Evolutionary conservation across 2,113 vertebrate species (phyloP), one percentile per base, ranked within the genome.

Genomic region (Puntigrus tetrazona): DNA sequence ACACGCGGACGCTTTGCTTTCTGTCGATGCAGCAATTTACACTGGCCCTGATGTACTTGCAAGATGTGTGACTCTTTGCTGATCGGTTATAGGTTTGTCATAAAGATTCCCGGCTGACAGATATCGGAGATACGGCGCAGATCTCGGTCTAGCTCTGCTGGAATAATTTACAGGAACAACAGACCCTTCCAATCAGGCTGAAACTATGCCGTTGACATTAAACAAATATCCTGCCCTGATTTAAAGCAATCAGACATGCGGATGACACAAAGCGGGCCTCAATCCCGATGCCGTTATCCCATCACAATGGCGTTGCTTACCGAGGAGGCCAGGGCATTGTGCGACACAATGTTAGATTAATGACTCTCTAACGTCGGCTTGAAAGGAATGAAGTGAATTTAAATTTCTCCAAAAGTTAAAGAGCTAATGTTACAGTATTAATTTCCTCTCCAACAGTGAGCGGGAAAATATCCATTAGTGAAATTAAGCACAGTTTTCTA

Each of bases 381-480:
- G 95, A 96, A 97, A 97, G 96, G 96, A 98, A 97, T 96, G 95
- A 96, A 97, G 96, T 96, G 96, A 97, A 96, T 98, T 97, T 97
- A 96, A 97, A 98, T 98, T 97, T 96, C 96, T 96, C 95, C 95
- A 97, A 98, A 98, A 99, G 97, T 99, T 98, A 97, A 97, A 98
- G 96, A 98, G 97, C 96, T 97, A 98, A 97, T 95, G 97, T 96
- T 97, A 96, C 96, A 95, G 96, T 97, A 97, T 98, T 98, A 97
- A 98, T 98, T 97, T 97, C 96, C 96, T 95, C 96, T 96, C 96
- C 96, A 97, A 98, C 96, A 96, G 96, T 97, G 96, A 97, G 97
- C 97, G 96, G 97, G 96, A 97, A 98, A 98, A 98, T 98, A 97
- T 98, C 98, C 98, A 98, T 99, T 98, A 98, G 97, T 94, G 96